Evolutionary conservation across 2,113 vertebrate species (phyloP).

Genomic region (Erinaceus europaeus): DNA sequence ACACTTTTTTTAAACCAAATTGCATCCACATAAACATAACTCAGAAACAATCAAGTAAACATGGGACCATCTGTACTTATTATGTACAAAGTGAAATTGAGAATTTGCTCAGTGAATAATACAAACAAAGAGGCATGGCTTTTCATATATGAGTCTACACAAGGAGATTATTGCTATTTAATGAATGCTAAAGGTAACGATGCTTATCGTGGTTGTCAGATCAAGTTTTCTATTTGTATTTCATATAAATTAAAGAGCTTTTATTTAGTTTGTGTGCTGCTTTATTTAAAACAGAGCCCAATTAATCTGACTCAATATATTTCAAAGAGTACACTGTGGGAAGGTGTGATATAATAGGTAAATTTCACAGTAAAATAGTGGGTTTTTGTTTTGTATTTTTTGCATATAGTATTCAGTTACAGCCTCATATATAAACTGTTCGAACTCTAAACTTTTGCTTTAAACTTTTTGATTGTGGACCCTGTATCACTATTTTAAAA

Average conservation of each 20-base stretch:
- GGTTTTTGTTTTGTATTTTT: too few relatives aligned
- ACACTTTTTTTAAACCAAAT: slow-evolving; percentile 22
- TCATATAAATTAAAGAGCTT: slow-evolving; percentile 31
- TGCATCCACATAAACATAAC: slow-evolving; percentile 30
- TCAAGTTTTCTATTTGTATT: slow-evolving; percentile 31
- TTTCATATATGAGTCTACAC: slow-evolving; percentile 41
- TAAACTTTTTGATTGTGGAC: not conserved
- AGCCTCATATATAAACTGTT: too few relatives aligned
- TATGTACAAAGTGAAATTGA: slow-evolving; percentile 61
- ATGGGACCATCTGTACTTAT: slow-evolving; percentile 19
- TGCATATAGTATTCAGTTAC: too few relatives aligned
- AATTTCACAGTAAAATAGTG: too few relatives aligned
- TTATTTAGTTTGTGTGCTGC: slow-evolving; percentile 6
- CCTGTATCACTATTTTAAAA: not conserved
- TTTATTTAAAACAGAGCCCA: too few relatives aligned
- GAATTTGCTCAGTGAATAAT: slow-evolving; percentile 51
- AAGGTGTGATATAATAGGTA: too few relatives aligned
- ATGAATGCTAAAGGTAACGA: slow-evolving; percentile 36
- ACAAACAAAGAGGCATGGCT: slow-evolving; percentile 47
- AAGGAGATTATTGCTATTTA: slow-evolving; percentile 34
- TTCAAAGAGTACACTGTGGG: too few relatives aligned
- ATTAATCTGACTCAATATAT: too few relatives aligned
- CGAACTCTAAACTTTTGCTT: too few relatives aligned
- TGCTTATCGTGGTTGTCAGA: not conserved
- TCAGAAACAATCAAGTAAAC: slow-evolving; percentile 32